A percentile compares a stretch with the other conserved stretches of the same genome.
Evolutionary conservation across 2,113 vertebrate genomes (phyloP).

Genomic region (Egretta garzetta): DNA sequence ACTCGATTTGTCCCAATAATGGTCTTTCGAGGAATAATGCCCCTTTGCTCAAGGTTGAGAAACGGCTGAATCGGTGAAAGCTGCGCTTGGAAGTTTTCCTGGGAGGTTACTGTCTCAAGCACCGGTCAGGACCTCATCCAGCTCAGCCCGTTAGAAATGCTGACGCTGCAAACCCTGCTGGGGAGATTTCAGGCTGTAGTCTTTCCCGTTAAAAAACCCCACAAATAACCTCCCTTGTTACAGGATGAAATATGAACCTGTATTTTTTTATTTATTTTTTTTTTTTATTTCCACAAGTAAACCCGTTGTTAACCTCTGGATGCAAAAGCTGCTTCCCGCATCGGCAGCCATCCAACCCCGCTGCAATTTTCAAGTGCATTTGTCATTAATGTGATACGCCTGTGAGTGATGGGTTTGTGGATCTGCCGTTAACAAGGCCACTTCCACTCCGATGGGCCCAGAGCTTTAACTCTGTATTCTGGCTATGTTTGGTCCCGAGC

Average conservation of each 20-base stretch:
- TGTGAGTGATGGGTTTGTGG: background rate
- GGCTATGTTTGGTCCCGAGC: background rate
- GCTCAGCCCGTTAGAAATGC: background rate
- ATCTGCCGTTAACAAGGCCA: background rate
- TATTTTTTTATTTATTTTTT: background rate
- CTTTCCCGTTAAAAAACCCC: background rate
- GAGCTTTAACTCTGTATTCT: background rate
- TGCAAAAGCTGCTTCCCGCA: background rate
- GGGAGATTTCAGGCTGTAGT: background rate
- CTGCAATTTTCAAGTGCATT: background rate
- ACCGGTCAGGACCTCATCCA: background rate
- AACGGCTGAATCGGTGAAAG: background rate
- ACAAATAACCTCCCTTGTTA: background rate
- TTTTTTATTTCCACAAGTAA: background rate
- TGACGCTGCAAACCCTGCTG: background rate
- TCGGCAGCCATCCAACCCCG: background rate
- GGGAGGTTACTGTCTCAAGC: background rate
- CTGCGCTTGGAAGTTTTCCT: background rate
- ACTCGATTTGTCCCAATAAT: background rate
- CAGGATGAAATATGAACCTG: background rate
- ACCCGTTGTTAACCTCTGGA: rapidly evolving
- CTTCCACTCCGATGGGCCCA: background rate
- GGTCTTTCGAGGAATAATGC: background rate
- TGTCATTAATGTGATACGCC: background rate
- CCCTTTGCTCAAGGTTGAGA: background rate